Conservation (phyloP, 2,113 vertebrate genomes). For the Scortum barcoo region DNA sequence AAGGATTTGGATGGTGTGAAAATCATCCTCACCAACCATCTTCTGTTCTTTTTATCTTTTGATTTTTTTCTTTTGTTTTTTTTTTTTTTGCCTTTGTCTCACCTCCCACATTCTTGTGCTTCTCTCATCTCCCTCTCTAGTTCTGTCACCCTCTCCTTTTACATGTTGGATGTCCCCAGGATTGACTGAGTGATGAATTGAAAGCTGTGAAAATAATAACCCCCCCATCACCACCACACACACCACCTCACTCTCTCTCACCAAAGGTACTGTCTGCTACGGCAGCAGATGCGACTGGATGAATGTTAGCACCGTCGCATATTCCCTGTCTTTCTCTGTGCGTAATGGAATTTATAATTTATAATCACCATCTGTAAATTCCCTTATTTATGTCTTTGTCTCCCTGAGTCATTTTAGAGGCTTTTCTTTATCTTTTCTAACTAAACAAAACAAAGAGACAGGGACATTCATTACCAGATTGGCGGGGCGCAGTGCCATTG, state of each 20-base stretch:
- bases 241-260: slow-evolving; percentile 2
- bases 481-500: slow-evolving; percentile 2
- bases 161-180: slow-evolving; percentile 27
- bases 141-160: slow-evolving; percentile 41
- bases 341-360: slow-evolving; percentile 56
- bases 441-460: slow-evolving; percentile 17
- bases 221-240: background rate
- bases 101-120: slow-evolving; percentile 19
- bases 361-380: slow-evolving; percentile 63
- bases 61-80: slow-evolving; percentile 32
- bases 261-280: slow-evolving; percentile 31
- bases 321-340: background rate
- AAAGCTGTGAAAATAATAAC: slow-evolving; percentile 33
- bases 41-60: slow-evolving; percentile 25
- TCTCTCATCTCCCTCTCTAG: slow-evolving; percentile 29
- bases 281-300: slow-evolving; percentile 57
- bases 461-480: slow-evolving; percentile 11
- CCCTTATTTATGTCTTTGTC: slow-evolving; percentile 28
- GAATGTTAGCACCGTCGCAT: slow-evolving; percentile 41
- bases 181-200: slow-evolving; percentile 46
- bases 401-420: slow-evolving; percentile 15
- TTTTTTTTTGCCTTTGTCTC: slow-evolving; percentile 47
- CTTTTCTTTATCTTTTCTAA: slow-evolving; percentile 19
- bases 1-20: slow-evolving; percentile 17
- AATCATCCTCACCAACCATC: slow-evolving; percentile 23